Evolutionary conservation across 2,113 vertebrate species (phyloP).

Genomic region (Trematomus loennbergii): DNA sequence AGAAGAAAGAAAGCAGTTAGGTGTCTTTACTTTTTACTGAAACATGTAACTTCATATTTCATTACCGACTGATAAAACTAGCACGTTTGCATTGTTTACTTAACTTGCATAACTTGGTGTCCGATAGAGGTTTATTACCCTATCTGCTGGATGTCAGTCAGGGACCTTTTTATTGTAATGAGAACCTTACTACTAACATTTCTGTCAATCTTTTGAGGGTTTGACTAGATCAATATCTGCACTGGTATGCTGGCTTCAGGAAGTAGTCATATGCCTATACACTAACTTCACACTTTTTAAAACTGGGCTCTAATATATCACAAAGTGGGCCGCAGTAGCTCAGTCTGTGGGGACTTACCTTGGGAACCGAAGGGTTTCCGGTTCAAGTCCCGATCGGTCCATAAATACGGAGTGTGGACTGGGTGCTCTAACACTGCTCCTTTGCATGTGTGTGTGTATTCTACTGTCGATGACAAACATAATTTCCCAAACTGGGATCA

Average conservation of each 20-base stretch:
- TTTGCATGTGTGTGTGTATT: too few species aligned
- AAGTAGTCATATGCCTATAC: not conserved
- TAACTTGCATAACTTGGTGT: not conserved
- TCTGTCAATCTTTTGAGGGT: not conserved
- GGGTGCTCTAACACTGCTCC: too few species aligned
- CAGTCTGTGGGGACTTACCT: too few species aligned
- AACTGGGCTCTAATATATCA: not conserved
- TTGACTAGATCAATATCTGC: not conserved
- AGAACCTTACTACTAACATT: not conserved
- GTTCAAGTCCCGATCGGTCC: too few species aligned
- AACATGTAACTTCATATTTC: not conserved
- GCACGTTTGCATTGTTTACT: too few species aligned
- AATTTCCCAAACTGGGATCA: too few species aligned
- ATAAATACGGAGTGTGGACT: too few species aligned
- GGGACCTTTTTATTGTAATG: too few species aligned
- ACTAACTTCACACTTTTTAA: not conserved
- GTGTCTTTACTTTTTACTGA: conserved; percentile 7
- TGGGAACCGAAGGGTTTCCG: too few species aligned
- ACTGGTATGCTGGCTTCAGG: not conserved
- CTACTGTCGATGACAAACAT: too few species aligned
- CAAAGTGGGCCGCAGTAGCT: not conserved
- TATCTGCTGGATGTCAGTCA: not conserved
- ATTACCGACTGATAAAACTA: not conserved
- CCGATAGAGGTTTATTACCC: not conserved
- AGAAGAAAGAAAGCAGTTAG: not conserved